A percentile compares a stretch with the other conserved stretches of the same genome.
phyloP scores from a whole-genome alignment of 2,113 vertebrate species.

The Pholis gunnellus region DNA sequence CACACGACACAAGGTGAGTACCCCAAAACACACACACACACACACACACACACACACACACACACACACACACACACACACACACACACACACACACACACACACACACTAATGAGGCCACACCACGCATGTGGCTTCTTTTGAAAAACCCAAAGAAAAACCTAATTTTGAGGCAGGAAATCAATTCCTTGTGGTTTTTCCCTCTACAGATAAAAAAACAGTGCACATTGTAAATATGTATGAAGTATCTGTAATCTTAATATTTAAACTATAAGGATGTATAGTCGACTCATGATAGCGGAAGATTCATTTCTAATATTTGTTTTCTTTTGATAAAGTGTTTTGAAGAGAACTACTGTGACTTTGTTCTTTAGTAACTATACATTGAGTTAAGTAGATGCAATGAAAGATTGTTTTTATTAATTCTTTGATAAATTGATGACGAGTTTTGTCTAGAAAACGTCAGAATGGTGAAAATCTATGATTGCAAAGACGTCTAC shows the following conservation, averaged over 20 bases:
- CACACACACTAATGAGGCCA: not conserved
- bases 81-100: conserved; percentile 17
- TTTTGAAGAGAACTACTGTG: not conserved
- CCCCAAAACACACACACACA: conserved; percentile 24
- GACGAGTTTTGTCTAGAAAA: not conserved
- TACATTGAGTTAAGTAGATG: not conserved
- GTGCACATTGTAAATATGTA: not conserved
- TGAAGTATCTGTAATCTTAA: not conserved
- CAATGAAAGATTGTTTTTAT: too few relatives aligned
- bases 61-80: conserved; percentile 22
- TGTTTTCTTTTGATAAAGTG: not conserved
- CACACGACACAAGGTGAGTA: conserved; percentile 65
- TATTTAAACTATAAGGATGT: not conserved
- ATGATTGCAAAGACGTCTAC: not conserved
- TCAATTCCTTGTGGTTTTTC: too few relatives aligned
- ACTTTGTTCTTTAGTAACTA: not conserved
- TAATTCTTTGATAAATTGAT: not conserved
- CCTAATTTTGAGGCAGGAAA: not conserved
- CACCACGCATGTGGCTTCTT: not conserved
- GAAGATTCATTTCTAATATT: not conserved
- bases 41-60: conserved; percentile 13
- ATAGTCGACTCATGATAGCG: not conserved
- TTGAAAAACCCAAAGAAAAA: not conserved
- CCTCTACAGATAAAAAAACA: not conserved
- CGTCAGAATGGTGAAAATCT: not conserved